Conservation (phyloP, 2,888 invertebrate genomes). For the Sminthurinus aureus region DNA sequence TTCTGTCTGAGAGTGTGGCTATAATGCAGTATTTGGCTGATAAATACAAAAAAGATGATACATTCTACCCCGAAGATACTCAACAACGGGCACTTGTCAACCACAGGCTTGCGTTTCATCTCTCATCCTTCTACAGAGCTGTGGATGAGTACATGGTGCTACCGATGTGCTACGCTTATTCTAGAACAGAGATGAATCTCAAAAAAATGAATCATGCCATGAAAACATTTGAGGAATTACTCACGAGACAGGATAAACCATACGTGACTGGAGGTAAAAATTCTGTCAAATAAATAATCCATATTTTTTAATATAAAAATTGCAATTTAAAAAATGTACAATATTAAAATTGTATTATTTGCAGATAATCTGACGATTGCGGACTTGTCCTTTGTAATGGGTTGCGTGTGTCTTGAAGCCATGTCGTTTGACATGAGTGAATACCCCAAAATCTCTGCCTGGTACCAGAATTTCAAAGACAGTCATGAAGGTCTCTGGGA, state of each 20-base stretch:
- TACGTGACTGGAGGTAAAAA: slow-evolving; percentile 71
- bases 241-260: slow-evolving; percentile 69
- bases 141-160: slow-evolving; percentile 75
- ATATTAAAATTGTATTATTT: background rate
- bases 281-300: background rate
- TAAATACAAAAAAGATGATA: slow-evolving; percentile 72
- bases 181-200: slow-evolving; percentile 72
- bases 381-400: slow-evolving; percentile 75
- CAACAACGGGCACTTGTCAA: slow-evolving; percentile 77
- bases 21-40: slow-evolving; percentile 78
- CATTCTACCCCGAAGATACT: slow-evolving; percentile 76
- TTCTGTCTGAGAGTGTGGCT: slow-evolving; percentile 75
- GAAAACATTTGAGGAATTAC: slow-evolving; percentile 73
- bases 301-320: background rate
- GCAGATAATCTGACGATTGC: slow-evolving; percentile 75
- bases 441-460: slow-evolving; percentile 64
- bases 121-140: slow-evolving; percentile 76
- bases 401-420: slow-evolving; percentile 77
- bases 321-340: too few relatives aligned
- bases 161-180: slow-evolving; percentile 80
- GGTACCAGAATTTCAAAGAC: slow-evolving; percentile 54
- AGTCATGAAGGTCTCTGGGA: slow-evolving; percentile 70
- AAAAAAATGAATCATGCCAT: slow-evolving; percentile 75
- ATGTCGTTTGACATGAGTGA: slow-evolving; percentile 72
- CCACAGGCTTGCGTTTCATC: slow-evolving; percentile 79